Conservation (phyloP, 2,113 vertebrate genomes). For the Corythornis cristatus region DNA sequence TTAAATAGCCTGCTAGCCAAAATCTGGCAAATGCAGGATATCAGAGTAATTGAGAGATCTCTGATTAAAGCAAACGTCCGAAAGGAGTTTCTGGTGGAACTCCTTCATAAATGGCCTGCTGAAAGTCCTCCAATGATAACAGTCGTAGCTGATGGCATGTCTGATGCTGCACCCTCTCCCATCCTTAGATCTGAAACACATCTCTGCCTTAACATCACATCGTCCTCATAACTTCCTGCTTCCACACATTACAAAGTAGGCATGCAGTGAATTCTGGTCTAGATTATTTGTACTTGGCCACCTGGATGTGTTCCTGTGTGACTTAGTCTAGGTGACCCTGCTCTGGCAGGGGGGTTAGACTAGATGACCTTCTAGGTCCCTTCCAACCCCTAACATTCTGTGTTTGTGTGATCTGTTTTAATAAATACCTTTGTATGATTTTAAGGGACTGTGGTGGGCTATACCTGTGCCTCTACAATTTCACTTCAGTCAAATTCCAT, state of each 20-base stretch:
- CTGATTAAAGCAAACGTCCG: background rate
- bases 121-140: background rate
- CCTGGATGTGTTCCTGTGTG: no score
- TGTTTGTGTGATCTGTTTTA: background rate
- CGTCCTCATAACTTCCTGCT: background rate
- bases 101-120: background rate
- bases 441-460: background rate
- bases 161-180: background rate
- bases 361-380: no score
- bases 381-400: no score
- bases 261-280: background rate
- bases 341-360: no score
- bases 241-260: background rate
- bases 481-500: background rate
- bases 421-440: background rate
- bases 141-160: rapidly evolving
- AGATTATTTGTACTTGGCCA: background rate
- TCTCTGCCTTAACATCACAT: background rate
- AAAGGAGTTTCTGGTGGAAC: background rate
- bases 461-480: background rate
- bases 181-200: background rate
- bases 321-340: no score
- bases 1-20: background rate
- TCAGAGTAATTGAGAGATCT: background rate
- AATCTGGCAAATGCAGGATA: background rate